Evolutionary conservation across 2,888 invertebrate genomes (phyloP).

Genomic region (Deroplatys truncata): DNA sequence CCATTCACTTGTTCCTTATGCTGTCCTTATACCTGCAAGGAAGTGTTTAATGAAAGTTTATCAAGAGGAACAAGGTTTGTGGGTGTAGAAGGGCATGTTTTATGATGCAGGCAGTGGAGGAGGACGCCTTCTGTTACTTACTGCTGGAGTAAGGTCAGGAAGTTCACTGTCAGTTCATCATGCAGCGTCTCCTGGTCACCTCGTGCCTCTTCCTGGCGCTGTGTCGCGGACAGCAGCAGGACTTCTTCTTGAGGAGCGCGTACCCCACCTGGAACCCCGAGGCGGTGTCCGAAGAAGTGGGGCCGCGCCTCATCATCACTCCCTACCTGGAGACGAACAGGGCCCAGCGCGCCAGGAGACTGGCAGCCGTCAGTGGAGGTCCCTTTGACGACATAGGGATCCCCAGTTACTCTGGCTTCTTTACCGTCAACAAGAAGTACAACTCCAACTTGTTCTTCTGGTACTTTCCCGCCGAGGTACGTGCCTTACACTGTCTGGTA

Average conservation of each 20-base stretch:
- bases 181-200: neutral
- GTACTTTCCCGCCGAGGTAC: slow-evolving; percentile 47
- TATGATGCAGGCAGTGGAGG: too few species aligned
- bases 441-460: slow-evolving; percentile 50
- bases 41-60: too few species aligned
- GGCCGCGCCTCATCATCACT: slow-evolving; percentile 53
- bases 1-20: too few species aligned
- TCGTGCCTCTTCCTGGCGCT: neutral
- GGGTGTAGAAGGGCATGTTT: too few species aligned
- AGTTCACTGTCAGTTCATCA: neutral
- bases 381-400: slow-evolving; percentile 47
- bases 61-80: too few species aligned
- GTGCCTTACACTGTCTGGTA: slow-evolving; percentile 16
- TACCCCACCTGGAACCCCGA: neutral
- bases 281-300: slow-evolving; percentile 38
- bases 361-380: slow-evolving; percentile 46
- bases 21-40: too few species aligned
- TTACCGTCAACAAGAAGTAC: slow-evolving; percentile 46
- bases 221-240: neutral
- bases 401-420: slow-evolving; percentile 47
- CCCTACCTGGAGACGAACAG: slow-evolving; percentile 52
- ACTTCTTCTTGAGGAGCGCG: neutral
- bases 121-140: too few species aligned
- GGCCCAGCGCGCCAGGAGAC: slow-evolving; percentile 49
- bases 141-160: too few species aligned